phyloP scores from a whole-genome alignment of 1,140 invertebrate species.

The Microplitis mediator region DNA sequence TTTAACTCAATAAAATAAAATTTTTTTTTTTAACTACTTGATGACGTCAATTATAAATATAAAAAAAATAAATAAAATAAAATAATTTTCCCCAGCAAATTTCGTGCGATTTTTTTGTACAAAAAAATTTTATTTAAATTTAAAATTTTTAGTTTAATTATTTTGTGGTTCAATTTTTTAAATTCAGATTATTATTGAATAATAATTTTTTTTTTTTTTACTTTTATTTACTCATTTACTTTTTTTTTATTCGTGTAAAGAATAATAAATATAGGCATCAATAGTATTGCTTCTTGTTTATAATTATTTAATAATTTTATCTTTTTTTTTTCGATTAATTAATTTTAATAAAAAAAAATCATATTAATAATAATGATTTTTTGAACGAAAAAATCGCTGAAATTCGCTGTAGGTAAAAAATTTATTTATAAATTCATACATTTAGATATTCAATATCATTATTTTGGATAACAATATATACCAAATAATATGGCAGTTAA shows the following conservation, averaged over 20 bases:
- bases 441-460: neutral
- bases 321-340: no score
- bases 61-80: neutral
- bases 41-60: neutral
- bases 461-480: neutral
- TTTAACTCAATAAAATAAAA: conserved; percentile 16
- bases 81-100: conserved; percentile 41
- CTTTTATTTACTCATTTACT: conserved; percentile 18
- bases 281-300: conserved; percentile 60
- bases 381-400: conserved; percentile 44
- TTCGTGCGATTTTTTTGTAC: conserved; percentile 46
- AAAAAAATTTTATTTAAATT: neutral
- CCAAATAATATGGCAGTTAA: conserved; percentile 40
- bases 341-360: no score
- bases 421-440: conserved; percentile 13
- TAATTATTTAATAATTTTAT: conserved; percentile 14
- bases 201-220: conserved; percentile 22
- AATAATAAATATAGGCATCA: conserved; percentile 51
- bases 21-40: no score
- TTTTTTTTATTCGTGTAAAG: conserved; percentile 40
- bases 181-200: neutral
- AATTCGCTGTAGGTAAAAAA: conserved; percentile 41
- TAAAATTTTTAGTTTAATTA: neutral
- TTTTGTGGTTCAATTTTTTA: conserved; percentile 23
- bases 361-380: neutral